Percentiles rank a stretch among this genome's conserved stretches.
Evolutionary conservation across 1,140 invertebrate genomes (phyloP).

Genomic region (Zophobas atratus): DNA sequence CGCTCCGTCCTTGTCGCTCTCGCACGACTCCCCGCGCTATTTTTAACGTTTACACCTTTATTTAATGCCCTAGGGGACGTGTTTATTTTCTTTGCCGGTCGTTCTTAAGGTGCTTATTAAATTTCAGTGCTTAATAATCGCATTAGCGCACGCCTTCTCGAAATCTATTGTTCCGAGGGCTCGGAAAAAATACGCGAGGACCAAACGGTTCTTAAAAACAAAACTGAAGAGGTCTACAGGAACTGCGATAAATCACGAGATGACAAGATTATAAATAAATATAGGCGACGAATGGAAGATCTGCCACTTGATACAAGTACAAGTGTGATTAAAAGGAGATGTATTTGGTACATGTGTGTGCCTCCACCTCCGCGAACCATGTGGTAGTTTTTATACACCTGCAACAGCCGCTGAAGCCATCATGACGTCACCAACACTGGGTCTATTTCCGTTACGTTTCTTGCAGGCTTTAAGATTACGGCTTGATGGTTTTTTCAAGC

Average conservation of each 20-base stretch:
- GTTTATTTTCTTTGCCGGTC: slow-evolving; percentile 59
- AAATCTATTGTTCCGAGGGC: slow-evolving; percentile 58
- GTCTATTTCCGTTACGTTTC: slow-evolving; percentile 31
- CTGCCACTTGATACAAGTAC: slow-evolving; percentile 6
- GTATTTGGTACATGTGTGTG: slow-evolving; percentile 11
- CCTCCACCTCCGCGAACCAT: slow-evolving; percentile 36
- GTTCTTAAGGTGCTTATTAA: slow-evolving; percentile 65
- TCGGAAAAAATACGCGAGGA: slow-evolving; percentile 1
- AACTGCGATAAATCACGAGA: background rate
- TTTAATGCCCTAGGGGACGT: slow-evolving; percentile 60
- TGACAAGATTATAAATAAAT: slow-evolving; percentile 4
- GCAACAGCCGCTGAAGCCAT: slow-evolving; percentile 48
- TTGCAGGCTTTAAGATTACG: too few species aligned
- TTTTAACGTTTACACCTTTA: slow-evolving; percentile 65
- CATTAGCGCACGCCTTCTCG: slow-evolving; percentile 57
- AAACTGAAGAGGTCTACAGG: background rate
- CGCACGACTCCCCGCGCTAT: slow-evolving; percentile 47
- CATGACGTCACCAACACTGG: slow-evolving; percentile 50
- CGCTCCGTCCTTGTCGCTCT: slow-evolving; percentile 57
- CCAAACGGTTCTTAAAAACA: too few species aligned
- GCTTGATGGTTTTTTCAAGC: too few species aligned
- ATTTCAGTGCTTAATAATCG: slow-evolving; percentile 64
- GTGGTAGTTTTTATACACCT: slow-evolving; percentile 51
- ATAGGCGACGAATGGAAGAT: background rate
- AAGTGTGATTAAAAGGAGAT: background rate